These are phyloP conservation scores for Apogon hyalosoma DNA, from an alignment of 2,797 vertebrate genomes.

Conservation along the genomic window DNA sequence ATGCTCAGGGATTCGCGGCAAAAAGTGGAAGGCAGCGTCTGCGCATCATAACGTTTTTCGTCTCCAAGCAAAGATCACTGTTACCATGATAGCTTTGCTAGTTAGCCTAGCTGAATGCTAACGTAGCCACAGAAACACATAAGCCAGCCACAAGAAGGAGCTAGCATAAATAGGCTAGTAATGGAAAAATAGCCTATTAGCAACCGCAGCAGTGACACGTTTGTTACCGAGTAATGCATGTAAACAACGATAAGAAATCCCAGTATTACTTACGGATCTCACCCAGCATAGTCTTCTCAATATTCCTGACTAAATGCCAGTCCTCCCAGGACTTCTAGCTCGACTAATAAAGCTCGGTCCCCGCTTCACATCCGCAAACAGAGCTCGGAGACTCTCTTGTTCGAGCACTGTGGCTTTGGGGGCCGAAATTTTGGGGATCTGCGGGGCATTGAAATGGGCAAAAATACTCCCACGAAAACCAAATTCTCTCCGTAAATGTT, in stretches of 20 bases:
- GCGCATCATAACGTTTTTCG: constrained; percentile 55
- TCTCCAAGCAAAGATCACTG: constrained; percentile 52
- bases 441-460: constrained; percentile 20
- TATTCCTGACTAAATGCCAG: not conserved
- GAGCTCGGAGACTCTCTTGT: constrained; percentile 56
- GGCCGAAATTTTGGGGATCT: constrained; percentile 17
- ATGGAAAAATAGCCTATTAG: constrained; percentile 12
- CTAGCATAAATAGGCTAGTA: constrained; percentile 42
- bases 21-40: constrained; percentile 47
- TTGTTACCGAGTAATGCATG: not conserved
- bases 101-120: constrained; percentile 56
- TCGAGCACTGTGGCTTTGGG: constrained; percentile 46
- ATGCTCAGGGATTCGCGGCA: constrained; percentile 40
- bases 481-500: constrained; percentile 7
- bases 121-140: constrained; percentile 13
- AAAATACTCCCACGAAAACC: constrained; percentile 16
- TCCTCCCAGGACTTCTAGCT: constrained; percentile 23
- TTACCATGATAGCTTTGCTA: constrained; percentile 48
- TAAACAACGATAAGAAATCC: constrained; percentile 2
- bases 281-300: not conserved
- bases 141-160: constrained; percentile 6
- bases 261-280: constrained; percentile 41
- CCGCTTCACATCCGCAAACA: constrained; percentile 64
- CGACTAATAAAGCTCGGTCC: constrained; percentile 19
- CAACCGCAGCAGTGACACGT: not conserved